phyloP scores from a whole-genome alignment of 2,797 vertebrate species.

The Ataeniobius toweri region DNA sequence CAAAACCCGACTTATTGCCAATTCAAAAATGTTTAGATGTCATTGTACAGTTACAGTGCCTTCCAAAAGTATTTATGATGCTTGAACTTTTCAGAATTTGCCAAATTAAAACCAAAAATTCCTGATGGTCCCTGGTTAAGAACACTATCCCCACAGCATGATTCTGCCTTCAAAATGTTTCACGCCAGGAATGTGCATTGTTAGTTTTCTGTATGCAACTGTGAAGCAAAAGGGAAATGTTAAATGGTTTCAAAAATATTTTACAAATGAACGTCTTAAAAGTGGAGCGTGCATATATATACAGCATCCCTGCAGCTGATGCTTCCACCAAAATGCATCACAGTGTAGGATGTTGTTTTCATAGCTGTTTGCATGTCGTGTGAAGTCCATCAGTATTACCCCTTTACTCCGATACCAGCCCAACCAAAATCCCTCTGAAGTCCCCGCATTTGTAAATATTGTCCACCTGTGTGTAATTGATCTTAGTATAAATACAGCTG shows the following conservation, averaged over 20 bases:
- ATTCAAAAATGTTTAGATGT: neutral
- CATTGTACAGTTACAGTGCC: neutral
- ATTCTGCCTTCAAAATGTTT: neutral
- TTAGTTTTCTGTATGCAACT: neutral
- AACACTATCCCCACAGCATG: neutral
- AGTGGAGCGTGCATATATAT: neutral
- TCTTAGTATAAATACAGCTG: no score
- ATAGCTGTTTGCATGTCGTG: no score
- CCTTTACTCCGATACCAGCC: neutral
- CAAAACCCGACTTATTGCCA: no score
- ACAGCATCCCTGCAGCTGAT: neutral
- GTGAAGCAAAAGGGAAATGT: neutral
- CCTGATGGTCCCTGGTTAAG: neutral
- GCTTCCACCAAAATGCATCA: neutral
- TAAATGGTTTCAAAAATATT: neutral
- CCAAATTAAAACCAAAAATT: neutral
- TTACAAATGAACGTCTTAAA: neutral
- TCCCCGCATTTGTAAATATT: neutral
- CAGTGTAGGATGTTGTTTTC: neutral
- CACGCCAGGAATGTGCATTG: neutral
- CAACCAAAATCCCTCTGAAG: neutral
- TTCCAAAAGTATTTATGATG: neutral
- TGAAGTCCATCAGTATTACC: neutral
- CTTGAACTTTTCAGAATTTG: neutral
- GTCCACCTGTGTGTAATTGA: neutral